Evolutionary conservation across 2,797 vertebrate species (phyloP).

Genomic region (Agapornis canus): DNA sequence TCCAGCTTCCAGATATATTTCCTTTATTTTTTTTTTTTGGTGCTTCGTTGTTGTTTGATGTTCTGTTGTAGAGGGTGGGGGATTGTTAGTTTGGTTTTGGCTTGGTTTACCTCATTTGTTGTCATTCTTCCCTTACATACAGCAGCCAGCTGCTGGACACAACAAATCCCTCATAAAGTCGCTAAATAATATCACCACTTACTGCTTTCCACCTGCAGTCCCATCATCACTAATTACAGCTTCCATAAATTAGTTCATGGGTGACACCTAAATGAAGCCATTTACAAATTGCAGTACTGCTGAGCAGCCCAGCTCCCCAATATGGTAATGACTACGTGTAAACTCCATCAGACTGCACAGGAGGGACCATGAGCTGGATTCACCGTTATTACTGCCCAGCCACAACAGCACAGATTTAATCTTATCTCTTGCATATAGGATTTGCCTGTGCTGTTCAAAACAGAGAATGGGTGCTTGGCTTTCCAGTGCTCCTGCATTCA

Average conservation of each 20-base stretch:
- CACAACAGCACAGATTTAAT: neutral
- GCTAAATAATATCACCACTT: constrained; percentile 34
- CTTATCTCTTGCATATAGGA: neutral
- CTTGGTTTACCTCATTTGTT: neutral
- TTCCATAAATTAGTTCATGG: constrained; percentile 45
- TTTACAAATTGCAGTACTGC: constrained; percentile 35
- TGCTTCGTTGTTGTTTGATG: neutral
- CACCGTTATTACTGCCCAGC: neutral
- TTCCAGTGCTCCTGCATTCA: neutral
- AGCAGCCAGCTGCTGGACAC: neutral
- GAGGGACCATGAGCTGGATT: neutral
- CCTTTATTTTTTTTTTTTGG: neutral
- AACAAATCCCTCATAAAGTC: constrained; percentile 14
- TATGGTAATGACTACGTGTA: neutral
- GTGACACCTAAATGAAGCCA: constrained; percentile 56
- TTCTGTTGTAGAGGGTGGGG: neutral
- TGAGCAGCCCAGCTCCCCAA: neutral
- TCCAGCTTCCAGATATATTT: neutral
- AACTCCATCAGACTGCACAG: neutral
- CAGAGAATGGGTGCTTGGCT: neutral
- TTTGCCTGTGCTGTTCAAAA: neutral
- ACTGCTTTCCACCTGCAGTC: constrained; percentile 44
- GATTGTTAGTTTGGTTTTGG: neutral
- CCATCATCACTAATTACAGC: constrained; percentile 28
- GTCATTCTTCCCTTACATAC: neutral